phyloP scores from a whole-genome alignment of 37 sponge, comb jelly and placozoan genomes.

The Crambe crambe region DNA sequence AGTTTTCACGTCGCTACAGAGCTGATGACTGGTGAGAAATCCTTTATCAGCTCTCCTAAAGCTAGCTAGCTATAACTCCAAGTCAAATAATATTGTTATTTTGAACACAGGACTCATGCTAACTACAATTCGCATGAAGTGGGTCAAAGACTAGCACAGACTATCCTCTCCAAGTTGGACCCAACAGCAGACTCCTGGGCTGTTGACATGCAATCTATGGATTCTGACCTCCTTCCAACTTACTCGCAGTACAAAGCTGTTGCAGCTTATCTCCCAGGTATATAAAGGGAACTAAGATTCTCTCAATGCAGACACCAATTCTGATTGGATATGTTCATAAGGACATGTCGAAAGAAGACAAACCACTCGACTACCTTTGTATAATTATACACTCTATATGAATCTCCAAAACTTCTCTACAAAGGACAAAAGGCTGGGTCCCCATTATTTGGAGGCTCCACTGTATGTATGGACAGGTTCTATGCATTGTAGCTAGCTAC shows the following conservation, averaged over 20 bases:
- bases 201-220: neutral
- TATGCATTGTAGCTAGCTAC: no score
- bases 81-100: neutral
- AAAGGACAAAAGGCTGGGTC: no score
- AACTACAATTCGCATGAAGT: slow-evolving; percentile 77
- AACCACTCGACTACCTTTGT: no score
- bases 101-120: slow-evolving; percentile 60
- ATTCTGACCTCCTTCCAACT: slow-evolving; percentile 15
- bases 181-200: slow-evolving; percentile 12
- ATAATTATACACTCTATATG: no score
- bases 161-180: slow-evolving; percentile 43
- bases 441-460: no score
- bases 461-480: no score
- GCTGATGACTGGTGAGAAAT: slow-evolving; percentile 73
- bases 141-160: slow-evolving; percentile 62
- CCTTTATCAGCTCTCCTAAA: neutral
- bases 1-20: slow-evolving; percentile 86
- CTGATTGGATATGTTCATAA: no score
- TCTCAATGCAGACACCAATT: no score
- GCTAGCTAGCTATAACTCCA: neutral
- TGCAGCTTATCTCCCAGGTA: slow-evolving; percentile 36
- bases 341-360: no score
- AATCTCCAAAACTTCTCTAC: no score
- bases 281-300: neutral
- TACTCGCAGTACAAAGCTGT: slow-evolving; percentile 29